Base-by-base conservation (phyloP, 2,888 invertebrate species). In the Listrodromus nycthemerus region DNA sequence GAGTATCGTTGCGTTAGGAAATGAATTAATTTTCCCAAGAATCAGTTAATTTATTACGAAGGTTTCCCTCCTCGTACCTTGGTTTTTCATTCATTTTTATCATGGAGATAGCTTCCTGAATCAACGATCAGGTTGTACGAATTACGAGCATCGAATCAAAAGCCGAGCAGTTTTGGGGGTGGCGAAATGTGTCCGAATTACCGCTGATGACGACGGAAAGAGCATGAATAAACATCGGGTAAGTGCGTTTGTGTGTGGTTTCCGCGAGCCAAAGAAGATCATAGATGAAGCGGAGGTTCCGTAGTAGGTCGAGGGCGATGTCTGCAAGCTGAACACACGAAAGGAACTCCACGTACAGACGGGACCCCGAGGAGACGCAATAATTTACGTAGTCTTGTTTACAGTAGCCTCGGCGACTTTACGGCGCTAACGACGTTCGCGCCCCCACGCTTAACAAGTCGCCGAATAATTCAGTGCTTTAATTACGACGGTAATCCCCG, bases 401-500 rank as follows among this genome's bases (percentile, higher is more conserved):
- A 90, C 89, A 74, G 83, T 78, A 77, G 84, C 76, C 63, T 71
- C 77, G 73, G 82, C 73, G 86, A 83, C 85, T 84, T 87, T 86
- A 87, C 85, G 74, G 82, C 83, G 85, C 88, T 90, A 91, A 91
- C 90, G 90, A 91, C 87, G 89, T 91, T 91, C 89, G 88, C 90
- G 87, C 89, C 86, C 79, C 70, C 52, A 33, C 83, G 88, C 88
- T 89, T 87, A 89, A 89, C 91, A 87, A 89, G 89, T 88, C 89
- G 85, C 86, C 86, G 88, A 91, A 91, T 91, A 91, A 91, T 92
- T 91, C 91, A 91, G 89, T 86, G 88, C 91, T 91, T 92, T 92
- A 91, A 91, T 91, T 91, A 91, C 90, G 85, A 88, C 87, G 86
- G 85, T 80, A 69, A 85, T 85, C 86, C 87, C 87, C 86, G 85